Base-by-base conservation (phyloP, 2,797 vertebrate species). In the Sebastes variabilis region DNA sequence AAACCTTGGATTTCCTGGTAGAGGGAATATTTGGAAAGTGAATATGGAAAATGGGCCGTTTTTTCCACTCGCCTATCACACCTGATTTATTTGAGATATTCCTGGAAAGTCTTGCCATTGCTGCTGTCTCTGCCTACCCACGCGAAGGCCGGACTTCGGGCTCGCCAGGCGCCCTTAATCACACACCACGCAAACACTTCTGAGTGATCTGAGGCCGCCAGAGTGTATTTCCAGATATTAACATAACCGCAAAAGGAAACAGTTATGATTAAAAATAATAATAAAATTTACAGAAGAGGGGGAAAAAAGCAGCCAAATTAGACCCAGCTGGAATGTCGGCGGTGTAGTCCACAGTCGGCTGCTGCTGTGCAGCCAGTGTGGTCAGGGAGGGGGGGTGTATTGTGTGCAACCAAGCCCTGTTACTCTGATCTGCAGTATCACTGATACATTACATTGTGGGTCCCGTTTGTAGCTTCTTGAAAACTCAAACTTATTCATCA, bases 61-160 rank as follows among this genome's bases (percentile, higher is more conserved):
- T 86, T 95, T 95, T 94, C 94, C 94, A 58, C 82, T 92, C 77
- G 61, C 89, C 92, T 77, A 92, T 95, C 93, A 94, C 91, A 95
- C 93, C 94, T 95, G 95, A 95, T 95, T 95, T 95, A 94, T 95
- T 92, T 95, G 90, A 94, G 92, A 93, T 94, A 93, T 94, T 95
- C 94, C 94, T 95, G 95, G 92, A 96, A 95, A 82, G 82, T 83
- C 72, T 81, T 88, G 89, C 93, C 92, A 86, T 87, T 77, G 81
- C 89, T 65, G 75, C 89, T 80, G 89, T 85, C 83, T 92, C 71
- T 77, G 61, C 81, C 77, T 91, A 67, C 88, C 87, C 85, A 90
- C 81, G 27, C 84, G 10, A 87, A 80, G 79, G 75, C 77, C 76
- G 85, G 74, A 86, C 81, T 13, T 24, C 68, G 25, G 84, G 71